A percentile compares a stretch with the other conserved stretches of the same genome.
phyloP scores from a whole-genome alignment of 2,888 invertebrate species.

The Macaria liturata region DNA sequence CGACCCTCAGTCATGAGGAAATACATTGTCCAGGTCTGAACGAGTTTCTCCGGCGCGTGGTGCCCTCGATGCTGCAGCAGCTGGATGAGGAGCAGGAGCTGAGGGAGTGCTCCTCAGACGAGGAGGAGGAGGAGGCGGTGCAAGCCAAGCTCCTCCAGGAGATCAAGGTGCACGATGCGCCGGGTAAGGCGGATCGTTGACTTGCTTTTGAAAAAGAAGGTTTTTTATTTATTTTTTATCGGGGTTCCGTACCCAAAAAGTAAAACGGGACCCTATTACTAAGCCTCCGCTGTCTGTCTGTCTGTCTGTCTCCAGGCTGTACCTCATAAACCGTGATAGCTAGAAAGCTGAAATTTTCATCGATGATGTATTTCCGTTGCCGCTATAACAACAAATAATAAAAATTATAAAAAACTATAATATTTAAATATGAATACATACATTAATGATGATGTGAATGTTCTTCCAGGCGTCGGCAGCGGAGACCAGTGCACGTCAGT shows the following conservation, averaged over 20 bases:
- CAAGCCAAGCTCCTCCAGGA: constrained; percentile 62
- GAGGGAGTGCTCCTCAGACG: constrained; percentile 60
- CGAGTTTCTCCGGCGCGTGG: constrained; percentile 65
- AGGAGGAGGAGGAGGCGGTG: constrained; percentile 64
- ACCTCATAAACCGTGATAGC: too few relatives aligned
- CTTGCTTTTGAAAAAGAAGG: not conserved
- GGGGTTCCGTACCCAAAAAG: not conserved
- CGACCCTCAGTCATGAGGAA: too few relatives aligned
- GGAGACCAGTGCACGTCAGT: constrained; percentile 60
- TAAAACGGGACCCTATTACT: too few relatives aligned
- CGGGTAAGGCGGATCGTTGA: constrained; percentile 6
- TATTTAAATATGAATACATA: not conserved
- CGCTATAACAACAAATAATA: too few relatives aligned
- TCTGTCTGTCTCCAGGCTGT: too few relatives aligned
- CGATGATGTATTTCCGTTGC: too few relatives aligned
- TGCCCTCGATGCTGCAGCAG: constrained; percentile 66
- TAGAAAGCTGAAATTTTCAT: too few relatives aligned
- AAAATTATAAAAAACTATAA: too few relatives aligned
- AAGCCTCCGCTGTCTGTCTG: too few relatives aligned
- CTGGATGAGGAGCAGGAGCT: constrained; percentile 58
- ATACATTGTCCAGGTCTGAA: constrained; percentile 47
- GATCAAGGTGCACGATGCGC: constrained; percentile 46
- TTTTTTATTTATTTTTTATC: not conserved
- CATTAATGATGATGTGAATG: not conserved
- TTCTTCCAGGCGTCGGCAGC: constrained; percentile 39